These are phyloP conservation scores for Lamellibrachia columna DNA, from an alignment of 2,888 invertebrate species.

Conservation along the genomic window DNA sequence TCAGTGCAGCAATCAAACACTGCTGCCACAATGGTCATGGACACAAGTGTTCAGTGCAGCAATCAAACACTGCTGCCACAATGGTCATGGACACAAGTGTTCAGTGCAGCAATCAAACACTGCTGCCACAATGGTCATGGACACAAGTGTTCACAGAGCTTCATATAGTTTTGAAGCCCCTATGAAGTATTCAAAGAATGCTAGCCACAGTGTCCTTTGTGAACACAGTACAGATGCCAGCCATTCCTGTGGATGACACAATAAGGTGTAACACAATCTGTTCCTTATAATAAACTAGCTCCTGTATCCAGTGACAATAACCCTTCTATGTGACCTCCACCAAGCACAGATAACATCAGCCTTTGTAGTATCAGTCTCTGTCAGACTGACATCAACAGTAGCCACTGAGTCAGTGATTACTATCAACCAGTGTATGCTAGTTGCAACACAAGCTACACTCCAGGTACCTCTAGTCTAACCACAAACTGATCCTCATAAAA, in stretches of 20 bases:
- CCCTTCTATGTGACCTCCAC: neutral
- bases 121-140: neutral
- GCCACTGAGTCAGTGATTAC: neutral
- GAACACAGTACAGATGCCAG: neutral
- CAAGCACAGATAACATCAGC: neutral
- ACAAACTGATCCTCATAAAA: neutral
- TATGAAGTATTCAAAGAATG: neutral
- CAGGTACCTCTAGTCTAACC: neutral
- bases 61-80: neutral
- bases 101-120: neutral
- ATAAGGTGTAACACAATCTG: neutral
- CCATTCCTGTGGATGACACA: neutral
- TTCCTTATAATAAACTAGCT: neutral
- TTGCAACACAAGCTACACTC: neutral
- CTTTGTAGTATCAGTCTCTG: neutral
- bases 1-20: neutral
- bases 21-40: neutral
- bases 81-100: neutral
- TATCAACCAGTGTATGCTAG: neutral
- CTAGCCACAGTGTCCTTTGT: neutral
- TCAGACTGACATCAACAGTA: neutral
- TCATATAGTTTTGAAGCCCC: neutral
- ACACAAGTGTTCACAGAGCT: neutral
- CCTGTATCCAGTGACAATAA: slow-evolving; percentile 6
- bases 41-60: too few species aligned